phyloP scores from a whole-genome alignment of 2,113 vertebrate species.

The Hyla sarda region DNA sequence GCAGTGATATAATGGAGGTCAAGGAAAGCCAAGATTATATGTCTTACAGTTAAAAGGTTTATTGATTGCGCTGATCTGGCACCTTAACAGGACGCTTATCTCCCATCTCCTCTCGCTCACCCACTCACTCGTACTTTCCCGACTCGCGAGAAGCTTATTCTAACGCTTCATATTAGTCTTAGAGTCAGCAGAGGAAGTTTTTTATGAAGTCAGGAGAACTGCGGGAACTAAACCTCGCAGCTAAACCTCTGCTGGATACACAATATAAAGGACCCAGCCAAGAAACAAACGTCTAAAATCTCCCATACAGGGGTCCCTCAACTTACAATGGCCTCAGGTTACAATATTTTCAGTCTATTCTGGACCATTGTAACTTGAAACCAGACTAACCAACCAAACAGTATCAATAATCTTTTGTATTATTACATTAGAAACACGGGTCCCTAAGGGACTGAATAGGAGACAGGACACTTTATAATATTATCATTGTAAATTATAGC shows the following conservation, averaged over 20 bases:
- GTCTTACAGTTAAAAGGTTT: constrained; percentile 44
- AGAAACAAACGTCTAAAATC: too few species aligned
- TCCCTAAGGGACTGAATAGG: too few species aligned
- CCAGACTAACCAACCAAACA: too few species aligned
- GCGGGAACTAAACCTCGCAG: neutral
- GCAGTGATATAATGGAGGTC: constrained; percentile 42
- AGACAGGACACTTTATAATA: too few species aligned
- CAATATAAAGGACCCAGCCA: too few species aligned
- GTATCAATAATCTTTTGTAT: too few species aligned
- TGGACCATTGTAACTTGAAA: too few species aligned
- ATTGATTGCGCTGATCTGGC: constrained; percentile 37
- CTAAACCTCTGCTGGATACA: neutral
- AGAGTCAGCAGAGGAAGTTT: neutral
- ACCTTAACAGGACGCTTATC: constrained; percentile 30
- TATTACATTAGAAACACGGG: too few species aligned
- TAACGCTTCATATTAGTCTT: neutral
- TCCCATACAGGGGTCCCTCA: too few species aligned
- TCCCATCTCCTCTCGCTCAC: constrained; percentile 15
- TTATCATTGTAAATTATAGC: too few species aligned
- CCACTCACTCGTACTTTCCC: neutral
- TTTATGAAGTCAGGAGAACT: neutral
- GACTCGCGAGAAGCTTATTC: neutral
- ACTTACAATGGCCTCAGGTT: too few species aligned
- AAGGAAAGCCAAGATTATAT: constrained; percentile 31
- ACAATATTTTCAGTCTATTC: too few species aligned